Evolutionary conservation across 2,888 invertebrate species (phyloP).

Genomic region (Hipparchia semele): DNA sequence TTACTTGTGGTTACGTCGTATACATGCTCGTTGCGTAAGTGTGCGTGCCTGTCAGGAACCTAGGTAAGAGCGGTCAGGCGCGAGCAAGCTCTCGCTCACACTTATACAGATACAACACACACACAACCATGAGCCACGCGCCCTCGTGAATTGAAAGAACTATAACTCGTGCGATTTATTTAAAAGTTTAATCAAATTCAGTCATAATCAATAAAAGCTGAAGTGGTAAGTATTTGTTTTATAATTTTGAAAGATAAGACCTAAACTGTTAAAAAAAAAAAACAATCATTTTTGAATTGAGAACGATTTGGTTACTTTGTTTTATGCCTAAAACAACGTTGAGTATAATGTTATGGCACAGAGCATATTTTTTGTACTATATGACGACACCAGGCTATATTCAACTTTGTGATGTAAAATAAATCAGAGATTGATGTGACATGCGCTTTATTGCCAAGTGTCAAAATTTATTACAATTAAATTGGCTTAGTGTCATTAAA

Average conservation of each 20-base stretch:
- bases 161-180: background rate
- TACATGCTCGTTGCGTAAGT: too few relatives aligned
- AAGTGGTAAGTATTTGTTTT: background rate
- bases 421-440: background rate
- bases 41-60: too few relatives aligned
- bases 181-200: background rate
- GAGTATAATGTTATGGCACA: background rate
- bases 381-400: background rate
- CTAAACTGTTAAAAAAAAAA: background rate
- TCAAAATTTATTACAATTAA: constrained; percentile 14
- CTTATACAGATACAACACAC: too few relatives aligned
- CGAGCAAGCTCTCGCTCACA: too few relatives aligned
- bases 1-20: too few relatives aligned
- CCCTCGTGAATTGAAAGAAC: too few relatives aligned
- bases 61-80: too few relatives aligned
- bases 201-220: background rate
- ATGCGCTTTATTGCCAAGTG: constrained; percentile 32
- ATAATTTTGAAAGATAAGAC: background rate
- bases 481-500: constrained; percentile 18
- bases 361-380: too few relatives aligned
- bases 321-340: constrained; percentile 10
- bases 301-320: constrained; percentile 26
- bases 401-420: constrained; percentile 20
- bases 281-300: background rate
- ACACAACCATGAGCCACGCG: too few relatives aligned